These are phyloP conservation scores for Thyatira batis DNA, from an alignment of 2,888 invertebrate species.

Conservation along the genomic window DNA sequence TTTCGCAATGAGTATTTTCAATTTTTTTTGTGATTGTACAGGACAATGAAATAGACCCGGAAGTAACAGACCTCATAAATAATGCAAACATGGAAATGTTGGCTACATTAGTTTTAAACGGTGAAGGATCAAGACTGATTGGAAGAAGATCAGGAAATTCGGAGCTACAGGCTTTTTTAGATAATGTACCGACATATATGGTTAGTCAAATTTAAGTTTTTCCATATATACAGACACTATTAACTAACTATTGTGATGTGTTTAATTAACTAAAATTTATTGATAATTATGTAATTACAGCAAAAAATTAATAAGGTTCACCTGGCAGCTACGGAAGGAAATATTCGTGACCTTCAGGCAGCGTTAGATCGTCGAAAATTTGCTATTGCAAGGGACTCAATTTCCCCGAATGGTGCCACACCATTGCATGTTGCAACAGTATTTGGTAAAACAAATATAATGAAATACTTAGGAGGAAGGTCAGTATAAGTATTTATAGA, in stretches of 20 bases:
- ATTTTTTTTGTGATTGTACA: constrained; percentile 37
- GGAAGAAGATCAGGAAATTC: constrained; percentile 87
- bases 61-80: constrained; percentile 85
- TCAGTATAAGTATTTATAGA: constrained; percentile 26
- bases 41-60: constrained; percentile 83
- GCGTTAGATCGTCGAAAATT: constrained; percentile 94
- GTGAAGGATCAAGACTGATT: constrained; percentile 90
- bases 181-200: constrained; percentile 94
- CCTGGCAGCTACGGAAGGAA: constrained; percentile 91
- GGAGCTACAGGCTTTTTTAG: constrained; percentile 92
- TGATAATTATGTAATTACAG: constrained; percentile 70
- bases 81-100: constrained; percentile 94
- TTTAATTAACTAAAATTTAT: not conserved
- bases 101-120: constrained; percentile 93
- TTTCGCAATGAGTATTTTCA: not conserved
- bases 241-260: too few species aligned
- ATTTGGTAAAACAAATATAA: constrained; percentile 91
- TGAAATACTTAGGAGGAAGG: constrained; percentile 84
- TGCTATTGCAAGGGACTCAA: constrained; percentile 92
- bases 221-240: not conserved
- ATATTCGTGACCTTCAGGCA: constrained; percentile 91
- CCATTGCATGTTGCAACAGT: constrained; percentile 93
- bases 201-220: constrained; percentile 69
- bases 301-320: constrained; percentile 95
- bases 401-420: constrained; percentile 91